phyloP scores from a whole-genome alignment of 1,140 invertebrate species.

The Daktulosphaira vitifoliae region DNA sequence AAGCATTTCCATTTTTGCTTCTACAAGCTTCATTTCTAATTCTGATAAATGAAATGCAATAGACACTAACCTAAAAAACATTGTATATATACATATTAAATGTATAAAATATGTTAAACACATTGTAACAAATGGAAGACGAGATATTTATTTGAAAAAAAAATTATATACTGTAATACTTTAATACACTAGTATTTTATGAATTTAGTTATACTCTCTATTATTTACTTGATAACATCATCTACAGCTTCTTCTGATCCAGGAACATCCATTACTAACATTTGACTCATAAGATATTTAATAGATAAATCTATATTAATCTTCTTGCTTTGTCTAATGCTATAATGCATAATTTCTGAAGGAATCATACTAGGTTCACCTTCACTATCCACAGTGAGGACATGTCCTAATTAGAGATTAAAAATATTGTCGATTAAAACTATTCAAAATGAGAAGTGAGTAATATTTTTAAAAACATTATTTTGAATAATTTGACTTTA shows the following conservation, averaged over 20 bases:
- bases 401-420: conserved; percentile 47
- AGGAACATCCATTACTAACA: conserved; percentile 46
- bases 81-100: not conserved
- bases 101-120: not conserved
- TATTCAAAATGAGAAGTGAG: too few relatives aligned
- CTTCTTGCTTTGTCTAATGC: conserved; percentile 50
- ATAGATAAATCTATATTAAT: conserved; percentile 45
- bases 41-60: conserved; percentile 59
- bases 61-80: conserved; percentile 50
- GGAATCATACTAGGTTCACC: conserved; percentile 71
- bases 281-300: conserved; percentile 48
- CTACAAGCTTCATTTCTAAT: conserved; percentile 56
- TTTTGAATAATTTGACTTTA: too few relatives aligned
- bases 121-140: not conserved
- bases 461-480: too few relatives aligned
- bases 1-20: conserved; percentile 51
- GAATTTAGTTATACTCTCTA: too few relatives aligned
- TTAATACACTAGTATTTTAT: not conserved
- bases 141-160: not conserved
- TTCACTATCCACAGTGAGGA: conserved; percentile 60
- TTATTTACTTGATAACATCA: conserved; percentile 46
- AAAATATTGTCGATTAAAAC: too few relatives aligned
- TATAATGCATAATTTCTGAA: conserved; percentile 61
- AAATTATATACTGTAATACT: not conserved
- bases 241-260: conserved; percentile 50